A percentile compares a stretch with the other conserved stretches of the same genome.
phyloP scores from a whole-genome alignment of 2,888 invertebrate species.

The Mystacides longicornis region DNA sequence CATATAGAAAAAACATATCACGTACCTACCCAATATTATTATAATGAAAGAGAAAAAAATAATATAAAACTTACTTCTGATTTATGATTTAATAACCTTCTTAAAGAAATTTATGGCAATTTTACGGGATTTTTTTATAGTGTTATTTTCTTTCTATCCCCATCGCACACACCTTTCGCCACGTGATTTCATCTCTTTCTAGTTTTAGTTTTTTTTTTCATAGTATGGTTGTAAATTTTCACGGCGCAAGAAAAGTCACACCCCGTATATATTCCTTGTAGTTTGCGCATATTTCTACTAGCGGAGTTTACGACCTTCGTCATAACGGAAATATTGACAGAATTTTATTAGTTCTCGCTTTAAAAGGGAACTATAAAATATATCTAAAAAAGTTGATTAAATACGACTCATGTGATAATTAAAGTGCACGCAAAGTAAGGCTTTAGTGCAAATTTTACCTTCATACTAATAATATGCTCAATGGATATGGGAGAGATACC shows the following conservation, averaged over 20 bases:
- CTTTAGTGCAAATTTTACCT: no score
- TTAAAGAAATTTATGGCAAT: not conserved
- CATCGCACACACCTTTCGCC: not conserved
- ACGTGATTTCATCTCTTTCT: not conserved
- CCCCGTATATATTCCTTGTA: not conserved
- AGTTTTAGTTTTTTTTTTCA: not conserved
- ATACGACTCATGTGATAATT: no score
- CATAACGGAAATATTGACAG: no score
- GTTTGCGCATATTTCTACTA: no score
- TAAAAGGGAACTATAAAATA: no score
- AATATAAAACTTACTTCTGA: not conserved
- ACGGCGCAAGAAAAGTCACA: not conserved
- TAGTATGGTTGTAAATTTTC: not conserved
- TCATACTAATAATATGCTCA: no score
- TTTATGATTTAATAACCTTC: not conserved
- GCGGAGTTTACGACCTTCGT: no score
- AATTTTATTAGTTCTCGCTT: no score
- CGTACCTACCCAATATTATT: not conserved
- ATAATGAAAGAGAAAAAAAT: not conserved
- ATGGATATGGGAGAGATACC: no score
- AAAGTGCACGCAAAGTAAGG: no score
- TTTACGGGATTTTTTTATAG: not conserved
- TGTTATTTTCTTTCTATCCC: not conserved
- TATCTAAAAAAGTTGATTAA: no score
- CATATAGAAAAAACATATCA: not conserved